Evolutionary conservation across 2,888 invertebrate genomes (phyloP).

Genomic region (Epinotia brunnichana): DNA sequence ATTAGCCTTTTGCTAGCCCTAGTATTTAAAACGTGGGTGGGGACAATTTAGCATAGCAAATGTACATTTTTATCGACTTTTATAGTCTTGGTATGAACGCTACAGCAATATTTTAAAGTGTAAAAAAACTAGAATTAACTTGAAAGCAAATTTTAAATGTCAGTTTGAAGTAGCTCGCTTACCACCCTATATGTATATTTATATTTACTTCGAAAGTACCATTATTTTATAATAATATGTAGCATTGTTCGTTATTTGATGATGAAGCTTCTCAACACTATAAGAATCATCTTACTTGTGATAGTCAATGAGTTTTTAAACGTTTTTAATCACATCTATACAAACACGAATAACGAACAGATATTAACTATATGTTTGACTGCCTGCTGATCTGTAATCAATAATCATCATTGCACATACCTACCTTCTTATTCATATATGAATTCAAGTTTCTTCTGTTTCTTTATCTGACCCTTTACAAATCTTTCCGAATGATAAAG

Average conservation of each 20-base stretch:
- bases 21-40: conserved; percentile 16
- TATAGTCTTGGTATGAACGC: conserved; percentile 23
- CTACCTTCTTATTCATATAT: no score
- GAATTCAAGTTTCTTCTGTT: no score
- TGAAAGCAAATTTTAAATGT: neutral
- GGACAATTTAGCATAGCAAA: conserved; percentile 16
- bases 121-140: conserved; percentile 4
- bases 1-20: conserved; percentile 8
- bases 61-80: conserved; percentile 43
- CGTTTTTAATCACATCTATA: neutral
- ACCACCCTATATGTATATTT: no score
- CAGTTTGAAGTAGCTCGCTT: neutral
- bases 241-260: no score
- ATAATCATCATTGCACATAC: no score
- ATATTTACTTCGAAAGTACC: neutral
- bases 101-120: neutral
- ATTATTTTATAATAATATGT: neutral
- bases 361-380: neutral
- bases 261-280: neutral
- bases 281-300: neutral
- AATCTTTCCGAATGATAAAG: no score
- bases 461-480: no score
- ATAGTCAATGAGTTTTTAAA: neutral
- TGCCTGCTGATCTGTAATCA: no score
- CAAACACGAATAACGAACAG: neutral